Conservation (phyloP, 2,888 invertebrate species). For the Empis stercorea region DNA sequence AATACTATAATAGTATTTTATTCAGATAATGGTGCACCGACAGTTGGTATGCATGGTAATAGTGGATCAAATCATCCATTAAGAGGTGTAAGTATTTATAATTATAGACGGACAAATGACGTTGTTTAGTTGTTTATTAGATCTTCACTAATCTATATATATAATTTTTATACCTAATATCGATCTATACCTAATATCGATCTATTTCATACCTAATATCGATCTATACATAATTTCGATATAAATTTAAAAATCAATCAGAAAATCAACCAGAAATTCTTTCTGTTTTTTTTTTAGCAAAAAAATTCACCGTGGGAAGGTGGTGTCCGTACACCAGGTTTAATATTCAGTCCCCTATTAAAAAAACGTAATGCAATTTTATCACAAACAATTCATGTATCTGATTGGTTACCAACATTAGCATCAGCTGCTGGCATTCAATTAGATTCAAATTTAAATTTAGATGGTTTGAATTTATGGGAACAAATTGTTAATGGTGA, state of each 20-base stretch:
- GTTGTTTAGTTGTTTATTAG: too few relatives aligned
- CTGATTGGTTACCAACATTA: slow-evolving; percentile 76
- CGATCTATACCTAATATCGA: too few relatives aligned
- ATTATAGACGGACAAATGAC: too few relatives aligned
- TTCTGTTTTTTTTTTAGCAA: slow-evolving; percentile 39
- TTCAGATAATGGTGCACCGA: slow-evolving; percentile 81
- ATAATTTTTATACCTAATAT: too few relatives aligned
- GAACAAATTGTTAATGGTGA: slow-evolving; percentile 35
- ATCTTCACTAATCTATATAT: too few relatives aligned
- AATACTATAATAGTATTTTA: slow-evolving; percentile 76
- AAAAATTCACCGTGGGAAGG: slow-evolving; percentile 81
- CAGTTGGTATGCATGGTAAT: slow-evolving; percentile 57
- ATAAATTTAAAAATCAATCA: too few relatives aligned
- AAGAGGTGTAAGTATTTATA: slow-evolving; percentile 53
- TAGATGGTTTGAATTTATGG: slow-evolving; percentile 62
- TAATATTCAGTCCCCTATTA: slow-evolving; percentile 58
- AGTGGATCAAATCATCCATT: slow-evolving; percentile 69
- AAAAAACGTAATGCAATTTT: slow-evolving; percentile 43
- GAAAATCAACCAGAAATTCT: too few relatives aligned
- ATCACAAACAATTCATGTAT: slow-evolving; percentile 58
- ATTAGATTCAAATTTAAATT: slow-evolving; percentile 23
- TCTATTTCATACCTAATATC: too few relatives aligned
- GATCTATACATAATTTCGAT: too few relatives aligned
- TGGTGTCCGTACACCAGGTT: slow-evolving; percentile 61
- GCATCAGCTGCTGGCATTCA: slow-evolving; percentile 24